Evolutionary conservation across 1,140 invertebrate genomes (phyloP), one percentile per base, ranked within the genome.

Genomic region (Drosophila aff.): DNA sequence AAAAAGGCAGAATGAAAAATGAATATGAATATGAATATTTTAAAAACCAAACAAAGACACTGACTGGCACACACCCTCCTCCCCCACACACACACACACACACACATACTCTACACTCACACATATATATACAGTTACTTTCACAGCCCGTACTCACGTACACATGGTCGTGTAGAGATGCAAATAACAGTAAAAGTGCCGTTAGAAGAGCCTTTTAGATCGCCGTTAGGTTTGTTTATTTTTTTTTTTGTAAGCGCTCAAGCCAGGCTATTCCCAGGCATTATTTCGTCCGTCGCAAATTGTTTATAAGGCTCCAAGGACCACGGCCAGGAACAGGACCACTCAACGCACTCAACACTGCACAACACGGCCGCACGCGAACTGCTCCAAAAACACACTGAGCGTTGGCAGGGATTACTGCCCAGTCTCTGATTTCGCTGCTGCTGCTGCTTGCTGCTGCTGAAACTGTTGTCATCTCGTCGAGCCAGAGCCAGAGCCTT

Each of bases 301-400:
- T 75, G 72, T 75, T 75, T 64, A 43, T 74, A 61, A 73, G 23
- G 23, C 38, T 36, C 36, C 33, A 44, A 67, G 21, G 21, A 53
- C 62, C 33, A 71, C 26, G 15, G 15, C 64, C 65, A 58, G 65
- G 36, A 46, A 50, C 40, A 21, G 31, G 16, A 31, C 49, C 66
- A 43, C 28, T 72, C 47, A 44, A 40, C 53, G 36, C 36, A 57
- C 53, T 52, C 50, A 33, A 47, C 52, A 49, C 44, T 26, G 23
- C 52, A 50, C 69, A 52, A 59, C 72, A 44, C 76, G 60, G 60
- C 84, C 85, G 64, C 66, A 75, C 85, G 77, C 85, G 67, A 89
- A 76, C 84, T 87, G 81, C 81, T 72, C 49, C 59, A 75, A 71
- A 69, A 74, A 68, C 72, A 64, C 55, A 87, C 81, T 87, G 73